Conservation (phyloP, 2,797 vertebrate species). For the Todus mexicanus region DNA sequence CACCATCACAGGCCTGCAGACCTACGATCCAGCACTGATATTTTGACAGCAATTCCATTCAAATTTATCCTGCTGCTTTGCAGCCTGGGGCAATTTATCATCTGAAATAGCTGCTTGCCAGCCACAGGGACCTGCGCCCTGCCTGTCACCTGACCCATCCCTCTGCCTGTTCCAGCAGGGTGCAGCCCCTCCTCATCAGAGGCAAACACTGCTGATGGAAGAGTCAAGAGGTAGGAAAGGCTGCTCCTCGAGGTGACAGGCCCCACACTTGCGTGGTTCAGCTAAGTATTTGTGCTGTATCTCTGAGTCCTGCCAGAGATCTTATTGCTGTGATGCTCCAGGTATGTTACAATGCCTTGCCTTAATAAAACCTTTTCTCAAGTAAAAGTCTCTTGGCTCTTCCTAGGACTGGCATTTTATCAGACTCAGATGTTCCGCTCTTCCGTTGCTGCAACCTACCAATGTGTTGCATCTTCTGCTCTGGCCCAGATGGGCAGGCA, state of each 20-base stretch:
- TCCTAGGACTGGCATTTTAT: not conserved
- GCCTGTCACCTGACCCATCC: not conserved
- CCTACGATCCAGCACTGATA: not conserved
- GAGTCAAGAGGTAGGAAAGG: not conserved
- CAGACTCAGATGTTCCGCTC: not conserved
- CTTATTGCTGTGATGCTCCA: not conserved
- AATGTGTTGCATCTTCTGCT: not conserved
- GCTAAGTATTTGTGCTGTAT: not conserved
- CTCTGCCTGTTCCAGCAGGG: not conserved
- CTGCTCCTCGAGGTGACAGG: not conserved
- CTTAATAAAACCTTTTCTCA: slow-evolving; percentile 12
- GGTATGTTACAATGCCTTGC: not conserved
- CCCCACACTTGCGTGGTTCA: not conserved
- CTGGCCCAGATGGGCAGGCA: not conserved
- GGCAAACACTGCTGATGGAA: not conserved
- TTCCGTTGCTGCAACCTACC: not conserved
- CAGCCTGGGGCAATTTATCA: not conserved
- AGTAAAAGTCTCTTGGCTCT: not conserved
- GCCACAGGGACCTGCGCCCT: not conserved
- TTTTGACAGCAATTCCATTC: not conserved
- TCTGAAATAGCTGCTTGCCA: not conserved
- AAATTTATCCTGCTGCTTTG: not conserved
- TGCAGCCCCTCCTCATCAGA: not conserved
- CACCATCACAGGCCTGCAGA: not conserved
- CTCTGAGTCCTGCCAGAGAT: not conserved